These are phyloP conservation scores for Unio pictorum DNA, from an alignment of 2,888 invertebrate genomes.

Conservation along the genomic window DNA sequence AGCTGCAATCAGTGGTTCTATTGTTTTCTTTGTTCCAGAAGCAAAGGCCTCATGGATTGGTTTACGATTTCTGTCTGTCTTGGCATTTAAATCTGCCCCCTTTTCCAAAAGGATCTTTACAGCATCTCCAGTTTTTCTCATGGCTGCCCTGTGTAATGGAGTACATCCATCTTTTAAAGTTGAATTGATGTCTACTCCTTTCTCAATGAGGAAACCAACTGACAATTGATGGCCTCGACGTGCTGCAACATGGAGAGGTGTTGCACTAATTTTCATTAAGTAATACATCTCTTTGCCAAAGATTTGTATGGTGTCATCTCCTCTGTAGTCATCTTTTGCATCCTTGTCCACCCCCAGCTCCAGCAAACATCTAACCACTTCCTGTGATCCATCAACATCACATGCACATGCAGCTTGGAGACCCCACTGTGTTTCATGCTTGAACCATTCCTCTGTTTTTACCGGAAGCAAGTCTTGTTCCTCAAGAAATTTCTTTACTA, in stretches of 20 bases:
- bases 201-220: slow-evolving; percentile 19
- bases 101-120: slow-evolving; percentile 19
- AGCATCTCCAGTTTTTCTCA: slow-evolving; percentile 14
- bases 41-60: slow-evolving; percentile 32
- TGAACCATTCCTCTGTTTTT: slow-evolving; percentile 22
- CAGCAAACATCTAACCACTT: slow-evolving; percentile 21
- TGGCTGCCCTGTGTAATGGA: slow-evolving; percentile 25
- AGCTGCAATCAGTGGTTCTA: slow-evolving; percentile 16
- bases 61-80: slow-evolving; percentile 15
- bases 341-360: slow-evolving; percentile 19
- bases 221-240: slow-evolving; percentile 19
- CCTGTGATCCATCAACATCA: slow-evolving; percentile 7
- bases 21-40: slow-evolving; percentile 12
- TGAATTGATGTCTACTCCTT: slow-evolving; percentile 24
- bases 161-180: slow-evolving; percentile 26
- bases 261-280: slow-evolving; percentile 25
- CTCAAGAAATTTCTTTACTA: slow-evolving; percentile 18
- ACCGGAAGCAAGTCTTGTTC: slow-evolving; percentile 21
- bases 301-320: slow-evolving; percentile 15
- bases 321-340: slow-evolving; percentile 20
- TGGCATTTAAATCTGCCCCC: slow-evolving; percentile 17
- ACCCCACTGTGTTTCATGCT: slow-evolving; percentile 22
- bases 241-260: slow-evolving; percentile 33
- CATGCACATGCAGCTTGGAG: slow-evolving; percentile 30
- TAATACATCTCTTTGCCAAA: slow-evolving; percentile 9